These are phyloP conservation scores for Andrena minutula DNA, from an alignment of 2,888 invertebrate genomes.

Conservation along the genomic window DNA sequence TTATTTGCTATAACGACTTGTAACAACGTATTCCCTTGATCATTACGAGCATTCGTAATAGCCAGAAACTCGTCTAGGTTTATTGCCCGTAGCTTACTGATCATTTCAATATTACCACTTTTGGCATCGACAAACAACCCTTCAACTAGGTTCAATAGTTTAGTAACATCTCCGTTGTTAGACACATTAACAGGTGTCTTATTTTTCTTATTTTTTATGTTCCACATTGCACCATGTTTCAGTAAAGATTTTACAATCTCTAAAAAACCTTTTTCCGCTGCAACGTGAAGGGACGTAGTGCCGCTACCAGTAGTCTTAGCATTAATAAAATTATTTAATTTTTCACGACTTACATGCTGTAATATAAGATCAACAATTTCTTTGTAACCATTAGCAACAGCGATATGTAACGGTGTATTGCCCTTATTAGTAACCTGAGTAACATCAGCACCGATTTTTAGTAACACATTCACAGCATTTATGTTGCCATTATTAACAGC, in stretches of 20 bases:
- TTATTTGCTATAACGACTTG: not conserved
- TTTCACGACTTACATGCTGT: not conserved
- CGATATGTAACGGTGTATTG: not conserved
- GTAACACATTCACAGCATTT: not conserved
- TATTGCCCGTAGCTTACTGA: not conserved
- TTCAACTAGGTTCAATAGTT: not conserved
- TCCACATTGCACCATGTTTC: not conserved
- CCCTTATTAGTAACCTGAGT: not conserved
- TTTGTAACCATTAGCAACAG: not conserved
- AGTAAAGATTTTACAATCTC: conserved; percentile 1
- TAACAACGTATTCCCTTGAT: not conserved
- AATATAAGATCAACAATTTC: not conserved
- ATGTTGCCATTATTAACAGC: not conserved
- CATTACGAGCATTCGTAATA: not conserved
- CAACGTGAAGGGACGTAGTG: not conserved
- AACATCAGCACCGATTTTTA: conserved; percentile 1
- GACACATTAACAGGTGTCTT: not conserved
- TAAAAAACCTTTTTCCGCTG: not conserved
- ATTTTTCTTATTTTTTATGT: not conserved
- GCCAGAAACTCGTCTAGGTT: not conserved
- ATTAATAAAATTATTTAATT: not conserved
- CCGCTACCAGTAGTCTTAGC: not conserved
- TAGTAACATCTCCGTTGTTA: not conserved
- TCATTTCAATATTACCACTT: not conserved
- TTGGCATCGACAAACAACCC: not conserved